Evolutionary conservation across 1,140 invertebrate species (phyloP), one percentile per base, ranked within the genome.

Genomic region (Monochamus saltuarius): DNA sequence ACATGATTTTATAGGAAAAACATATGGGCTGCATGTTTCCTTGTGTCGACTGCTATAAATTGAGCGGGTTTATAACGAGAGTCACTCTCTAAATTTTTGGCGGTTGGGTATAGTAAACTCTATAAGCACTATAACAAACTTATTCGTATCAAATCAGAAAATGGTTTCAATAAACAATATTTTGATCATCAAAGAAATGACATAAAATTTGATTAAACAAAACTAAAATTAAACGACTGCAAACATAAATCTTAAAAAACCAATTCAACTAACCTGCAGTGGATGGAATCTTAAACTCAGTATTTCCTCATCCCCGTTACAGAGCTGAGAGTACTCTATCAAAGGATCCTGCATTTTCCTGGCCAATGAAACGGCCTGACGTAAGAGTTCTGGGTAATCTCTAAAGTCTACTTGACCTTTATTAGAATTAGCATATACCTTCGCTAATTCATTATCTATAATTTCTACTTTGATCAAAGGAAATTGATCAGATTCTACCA

Each of bases 301-400:
- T 64, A 99, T 92, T 80, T 99, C 97, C 57, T 98, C 94, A 72
- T 99, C 96, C 0, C 87, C 81, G 13, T 94, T 96, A 76, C 94
- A 98, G 0, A 99, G 79, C 75, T 98, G 95, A 1, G 94, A 92
- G 77, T 95, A 98, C 75, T 99, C 97, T 16, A 98, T 85, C 0
- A 99, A 77, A 0, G 98, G 97, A 82, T 99, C 98, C 77, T 98
- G 95, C 63, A 99, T 81, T 47, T 92, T 84, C 51, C 98, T 82
- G 0, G 91, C 96, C 45, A 99, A 76, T 1, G 95, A 98, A 47
- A 99, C 87, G 1, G 97, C 92, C 79, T 98, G 90, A 4, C 94
- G 82, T 0, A 98, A 73, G 1, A 97, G 75, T 19, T 86, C 83
- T 0, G 95, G 95, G 79, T 96, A 97, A 69, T 98, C 94, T 62